phyloP scores from a whole-genome alignment of 1,140 invertebrate species.

The Bombus superbus region DNA sequence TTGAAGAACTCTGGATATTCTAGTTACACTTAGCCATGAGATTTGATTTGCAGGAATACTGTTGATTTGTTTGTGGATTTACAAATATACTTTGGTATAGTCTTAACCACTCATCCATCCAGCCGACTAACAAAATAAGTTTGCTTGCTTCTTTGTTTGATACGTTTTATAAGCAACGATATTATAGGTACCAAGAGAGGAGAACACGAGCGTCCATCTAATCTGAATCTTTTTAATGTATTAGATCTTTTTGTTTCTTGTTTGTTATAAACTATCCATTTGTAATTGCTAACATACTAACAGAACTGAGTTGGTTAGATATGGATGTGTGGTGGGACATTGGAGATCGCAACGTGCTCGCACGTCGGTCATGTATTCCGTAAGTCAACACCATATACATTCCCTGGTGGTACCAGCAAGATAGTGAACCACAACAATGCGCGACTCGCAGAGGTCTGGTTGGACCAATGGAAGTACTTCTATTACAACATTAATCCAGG shows the following conservation, averaged over 20 bases:
- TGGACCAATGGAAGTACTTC: constrained; percentile 99
- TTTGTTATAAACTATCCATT: constrained; percentile 43
- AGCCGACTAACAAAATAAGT: constrained; percentile 78
- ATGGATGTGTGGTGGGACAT: constrained; percentile 97
- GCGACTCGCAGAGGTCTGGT: constrained; percentile 97
- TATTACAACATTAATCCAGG: constrained; percentile 99
- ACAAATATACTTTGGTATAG: constrained; percentile 59
- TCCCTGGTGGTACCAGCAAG: constrained; percentile 98
- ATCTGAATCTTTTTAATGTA: constrained; percentile 26
- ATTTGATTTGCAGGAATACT: constrained; percentile 44
- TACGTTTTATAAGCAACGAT: constrained; percentile 59
- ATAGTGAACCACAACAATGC: constrained; percentile 99
- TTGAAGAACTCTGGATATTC: not conserved
- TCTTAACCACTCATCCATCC: constrained; percentile 83
- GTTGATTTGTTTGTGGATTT: constrained; percentile 48
- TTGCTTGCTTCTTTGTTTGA: constrained; percentile 59
- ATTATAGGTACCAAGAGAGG: constrained; percentile 62
- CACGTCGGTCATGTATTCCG: constrained; percentile 98
- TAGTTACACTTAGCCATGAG: constrained; percentile 18
- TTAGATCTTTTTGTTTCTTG: constrained; percentile 40
- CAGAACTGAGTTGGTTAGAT: constrained; percentile 88
- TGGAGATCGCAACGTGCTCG: constrained; percentile 96
- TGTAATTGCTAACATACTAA: constrained; percentile 79
- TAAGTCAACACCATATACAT: constrained; percentile 99
- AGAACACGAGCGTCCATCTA: constrained; percentile 34